phyloP scores from a whole-genome alignment of 1,140 invertebrate genomes.

The Teleogryllus occipitalis region DNA sequence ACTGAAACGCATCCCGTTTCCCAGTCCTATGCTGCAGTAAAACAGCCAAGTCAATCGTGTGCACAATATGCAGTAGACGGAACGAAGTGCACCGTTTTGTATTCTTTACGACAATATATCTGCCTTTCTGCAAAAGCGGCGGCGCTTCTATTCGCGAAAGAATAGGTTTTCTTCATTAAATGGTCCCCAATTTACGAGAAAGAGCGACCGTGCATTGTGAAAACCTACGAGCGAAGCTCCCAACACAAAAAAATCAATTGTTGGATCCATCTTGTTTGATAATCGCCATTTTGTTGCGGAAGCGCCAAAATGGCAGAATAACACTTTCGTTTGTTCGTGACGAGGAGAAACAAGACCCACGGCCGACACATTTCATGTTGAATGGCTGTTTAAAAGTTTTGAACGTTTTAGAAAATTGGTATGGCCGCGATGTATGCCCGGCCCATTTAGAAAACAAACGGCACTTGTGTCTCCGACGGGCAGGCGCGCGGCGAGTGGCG shows the following conservation, averaged over 20 bases:
- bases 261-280: neutral
- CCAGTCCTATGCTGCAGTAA: neutral
- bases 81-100: neutral
- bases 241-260: neutral
- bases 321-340: neutral
- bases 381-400: conserved; percentile 5
- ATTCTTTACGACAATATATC: neutral
- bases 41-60: neutral
- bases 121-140: neutral
- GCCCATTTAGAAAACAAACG: neutral
- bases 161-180: neutral
- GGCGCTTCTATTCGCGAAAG: neutral
- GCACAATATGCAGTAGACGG: neutral
- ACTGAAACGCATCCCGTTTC: neutral
- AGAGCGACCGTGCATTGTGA: neutral
- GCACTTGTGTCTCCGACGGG: neutral
- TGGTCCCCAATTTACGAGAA: neutral
- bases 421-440: neutral
- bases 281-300: neutral
- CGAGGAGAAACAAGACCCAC: neutral
- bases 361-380: neutral
- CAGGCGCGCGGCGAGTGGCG: too few relatives aligned
- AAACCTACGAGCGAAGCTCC: neutral
- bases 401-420: neutral
- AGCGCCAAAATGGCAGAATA: neutral